Evolutionary conservation across 2,797 vertebrate species (phyloP), one percentile per base, ranked within the genome.

Genomic region (Pitangus sulphuratus): DNA sequence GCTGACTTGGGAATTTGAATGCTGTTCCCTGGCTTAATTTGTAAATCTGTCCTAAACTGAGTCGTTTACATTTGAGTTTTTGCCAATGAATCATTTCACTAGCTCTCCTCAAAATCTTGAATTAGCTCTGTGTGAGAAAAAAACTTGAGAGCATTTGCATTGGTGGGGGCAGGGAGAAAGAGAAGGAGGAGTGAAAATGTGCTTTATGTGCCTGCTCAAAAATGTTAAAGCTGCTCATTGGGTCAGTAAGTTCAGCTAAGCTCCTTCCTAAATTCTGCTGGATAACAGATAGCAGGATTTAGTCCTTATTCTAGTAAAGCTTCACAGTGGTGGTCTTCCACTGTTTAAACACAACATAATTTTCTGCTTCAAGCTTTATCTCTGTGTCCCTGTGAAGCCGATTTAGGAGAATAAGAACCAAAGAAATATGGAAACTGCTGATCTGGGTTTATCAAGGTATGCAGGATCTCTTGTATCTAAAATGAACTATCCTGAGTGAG

Each of bases 331-430:
- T 85, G 75, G 89, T 92, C 75, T 85, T 92, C 65, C 31, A 51
- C 53, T 48, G 5, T 61, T 82, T 68, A 61, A 93, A 80, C 3
- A 26, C 39, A 74, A 65, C 22, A 65, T 15, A 61, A 6, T 76
- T 89, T 93, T 81, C 60, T 95, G 35, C 57, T 48, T 81, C 48
- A 62, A 31, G 57, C 16, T 92, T 94, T 91, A 68, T 57, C 61
- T 91, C 22, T 75, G 18, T 30, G 16, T 50, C 31, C 28, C 35
- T 56, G 12, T 80, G 76, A 93, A 85, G n/a, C 25, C 81, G 57
- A 81, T 92, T 94, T 93, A 60, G 42, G 24, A 35, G 42, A 87
- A 40, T 48, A 80, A 76, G 47, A 90, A 45, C 13, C 3, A 7
- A 66, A 85, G 56, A 93, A 84, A 83, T 65, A 68, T 18, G 15